Evolutionary conservation across 1,140 invertebrate genomes (phyloP), one percentile per base, ranked within the genome.

Genomic region (Agrilus planipennis): DNA sequence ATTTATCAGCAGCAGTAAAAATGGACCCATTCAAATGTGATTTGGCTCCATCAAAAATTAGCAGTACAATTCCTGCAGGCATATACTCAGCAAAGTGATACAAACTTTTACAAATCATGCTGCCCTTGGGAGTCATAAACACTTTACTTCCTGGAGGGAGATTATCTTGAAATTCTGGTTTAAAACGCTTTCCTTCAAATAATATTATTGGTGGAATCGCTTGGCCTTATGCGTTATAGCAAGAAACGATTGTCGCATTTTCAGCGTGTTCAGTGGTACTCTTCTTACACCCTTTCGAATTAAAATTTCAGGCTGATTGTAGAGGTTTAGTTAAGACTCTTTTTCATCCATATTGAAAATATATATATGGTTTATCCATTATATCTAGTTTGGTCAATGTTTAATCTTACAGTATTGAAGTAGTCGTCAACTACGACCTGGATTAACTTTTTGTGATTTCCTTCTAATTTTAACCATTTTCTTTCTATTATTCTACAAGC

Each of bases 341-440:
- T 57, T 63, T 48, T 62, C 58, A 49, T 60, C 56, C 41, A 65
- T 52, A 42, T 65, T 65, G 41, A 47, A 64, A 19, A 65, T 58
- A 10, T 32, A 42, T 21, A n/a, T 55, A 34, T 22, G 57, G 55
- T 31, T 44, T 43, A 37, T 56, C n/a, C n/a, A n/a, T n/a, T n/a
- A n/a, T n/a, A n/a, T n/a, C n/a, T n/a, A n/a, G n/a, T n/a, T n/a
- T n/a, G n/a, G n/a, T n/a, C n/a, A n/a, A n/a, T n/a, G n/a, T n/a
- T n/a, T n/a, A n/a, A n/a, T n/a, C n/a, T n/a, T n/a, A n/a, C n/a
- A n/a, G 55, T 61, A 15, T 49, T 28, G 39, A 61, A 58, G 42
- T 58, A 41, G 42, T 62, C 49, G 7, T 47, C 28, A 14, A 62
- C 58, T 28, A 61, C 54, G 35, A 41, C 37, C 42, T 38, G 39